Evolutionary conservation across 2,113 vertebrate genomes (phyloP), one percentile per base, ranked within the genome.

Genomic region (Proterorhinus semilunaris): DNA sequence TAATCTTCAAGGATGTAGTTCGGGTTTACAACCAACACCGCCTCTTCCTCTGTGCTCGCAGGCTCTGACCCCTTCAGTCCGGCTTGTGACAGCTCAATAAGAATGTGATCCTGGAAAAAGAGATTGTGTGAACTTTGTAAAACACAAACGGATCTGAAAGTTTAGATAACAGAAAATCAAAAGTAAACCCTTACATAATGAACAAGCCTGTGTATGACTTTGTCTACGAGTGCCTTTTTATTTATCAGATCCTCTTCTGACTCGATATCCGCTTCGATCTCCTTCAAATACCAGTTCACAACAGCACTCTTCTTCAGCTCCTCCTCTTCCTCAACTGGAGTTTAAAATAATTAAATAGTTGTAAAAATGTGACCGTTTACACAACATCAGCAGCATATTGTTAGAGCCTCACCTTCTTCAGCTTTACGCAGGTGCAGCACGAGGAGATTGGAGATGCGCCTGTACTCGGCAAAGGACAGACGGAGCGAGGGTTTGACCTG

Each of bases 231-330:
- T 48, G 90, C 94, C 91, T 99, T 99, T 85, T 92, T 96, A 76
- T 92, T 96, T 89, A 99, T 92, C 10, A 99, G 94, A 50, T 98
- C 95, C 77, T 96, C 93, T 91, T 99, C 98, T 3, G 96, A 97
- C 73, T 99, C 96, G 5, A 99, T 99, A 91, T 99, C 97, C 0
- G 96, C 95, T 89, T 99, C 98, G 0, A 98, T 95, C 91, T 99
- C 97, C 77, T 98, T 98, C 81, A 99, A 91, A 75, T 99, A 99
- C 98, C 98, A 99, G 85, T 99, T 98, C 76, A 99, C 91, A 68
- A 99, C 95, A 1, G 95, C 95, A 2, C 92, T 96, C 71, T 92
- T 98, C 88, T 93, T 98, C 82, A 98, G 92, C 6, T 94, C 90
- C 3, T 90, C 91, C 77, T 98, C 97, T 0, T 98, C 94, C 42